A percentile compares a stretch with the other conserved stretches of the same genome.
Evolutionary conservation across 1,140 invertebrate genomes (phyloP).

Genomic region (Hypothenemus hampei): DNA sequence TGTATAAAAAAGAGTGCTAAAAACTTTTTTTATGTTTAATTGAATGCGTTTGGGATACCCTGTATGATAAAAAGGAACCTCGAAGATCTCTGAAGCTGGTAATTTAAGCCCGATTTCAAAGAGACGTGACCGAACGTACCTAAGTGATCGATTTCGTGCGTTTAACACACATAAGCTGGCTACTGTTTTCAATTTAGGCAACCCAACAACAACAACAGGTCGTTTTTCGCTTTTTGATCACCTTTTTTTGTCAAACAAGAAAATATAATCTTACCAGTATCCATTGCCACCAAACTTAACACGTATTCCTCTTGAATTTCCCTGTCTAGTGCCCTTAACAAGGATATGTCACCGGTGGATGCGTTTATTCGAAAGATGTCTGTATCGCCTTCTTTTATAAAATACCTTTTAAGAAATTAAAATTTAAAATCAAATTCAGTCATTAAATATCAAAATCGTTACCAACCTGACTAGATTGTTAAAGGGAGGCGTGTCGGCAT

Average conservation of each 20-base stretch:
- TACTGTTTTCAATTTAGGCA: slow-evolving; percentile 19
- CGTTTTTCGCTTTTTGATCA: background rate
- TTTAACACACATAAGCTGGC: slow-evolving; percentile 1
- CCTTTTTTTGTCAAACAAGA: background rate
- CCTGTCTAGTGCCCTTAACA: slow-evolving; percentile 75
- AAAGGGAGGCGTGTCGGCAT: slow-evolving; percentile 85
- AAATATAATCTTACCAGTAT: slow-evolving; percentile 69
- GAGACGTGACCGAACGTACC: slow-evolving; percentile 14
- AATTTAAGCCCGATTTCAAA: too few relatives aligned
- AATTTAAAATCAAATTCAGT: background rate
- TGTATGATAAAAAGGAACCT: too few relatives aligned
- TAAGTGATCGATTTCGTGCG: slow-evolving; percentile 17
- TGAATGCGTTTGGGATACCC: too few relatives aligned
- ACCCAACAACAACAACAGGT: slow-evolving; percentile 17
- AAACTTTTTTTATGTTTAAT: too few relatives aligned
- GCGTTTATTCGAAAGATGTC: slow-evolving; percentile 85
- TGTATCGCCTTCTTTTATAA: slow-evolving; percentile 86
- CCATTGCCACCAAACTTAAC: slow-evolving; percentile 83
- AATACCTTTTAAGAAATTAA: slow-evolving; percentile 53
- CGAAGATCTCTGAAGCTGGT: too few relatives aligned
- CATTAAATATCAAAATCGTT: background rate
- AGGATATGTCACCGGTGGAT: slow-evolving; percentile 79
- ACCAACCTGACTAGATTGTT: slow-evolving; percentile 71
- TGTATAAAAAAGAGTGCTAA: too few relatives aligned
- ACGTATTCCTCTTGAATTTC: slow-evolving; percentile 78